Evolutionary conservation across 2,888 invertebrate species (phyloP).

Genomic region (Drosophila subquinaria): DNA sequence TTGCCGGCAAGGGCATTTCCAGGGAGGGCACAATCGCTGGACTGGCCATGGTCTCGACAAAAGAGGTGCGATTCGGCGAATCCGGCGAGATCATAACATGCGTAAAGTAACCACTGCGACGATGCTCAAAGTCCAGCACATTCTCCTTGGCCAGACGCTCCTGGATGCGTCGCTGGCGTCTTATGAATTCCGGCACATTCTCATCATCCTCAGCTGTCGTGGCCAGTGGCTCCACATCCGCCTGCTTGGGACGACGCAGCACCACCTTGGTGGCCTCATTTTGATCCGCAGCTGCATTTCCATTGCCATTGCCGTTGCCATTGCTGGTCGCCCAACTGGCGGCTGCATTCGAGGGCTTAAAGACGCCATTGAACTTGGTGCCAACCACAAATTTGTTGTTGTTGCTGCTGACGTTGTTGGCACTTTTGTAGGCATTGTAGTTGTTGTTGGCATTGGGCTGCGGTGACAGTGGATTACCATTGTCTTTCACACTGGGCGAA

Average conservation of each 20-base stretch:
- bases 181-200: conserved; percentile 83
- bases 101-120: conserved; percentile 84
- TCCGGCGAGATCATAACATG: conserved; percentile 84
- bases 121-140: conserved; percentile 83
- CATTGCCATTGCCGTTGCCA: too few relatives aligned
- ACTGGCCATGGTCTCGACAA: conserved; percentile 82
- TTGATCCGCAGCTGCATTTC: conserved; percentile 43
- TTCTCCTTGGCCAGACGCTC: conserved; percentile 84
- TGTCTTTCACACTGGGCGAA: conserved; percentile 67
- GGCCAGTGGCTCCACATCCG: conserved; percentile 34
- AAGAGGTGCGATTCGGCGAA: conserved; percentile 82
- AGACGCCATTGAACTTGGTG: conserved; percentile 83
- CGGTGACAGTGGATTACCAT: conserved; percentile 68
- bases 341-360: conserved; percentile 72
- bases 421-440: conserved; percentile 71
- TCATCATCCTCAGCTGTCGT: conserved; percentile 66
- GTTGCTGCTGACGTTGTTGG: conserved; percentile 46
- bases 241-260: conserved; percentile 72
- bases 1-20: conserved; percentile 72
- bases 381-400: conserved; percentile 75
- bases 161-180: conserved; percentile 83
- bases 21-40: conserved; percentile 80
- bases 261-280: conserved; percentile 83
- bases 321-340: conserved; percentile 52
- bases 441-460: conserved; percentile 67